Conservation (phyloP, 2,888 invertebrate genomes). For the Erebia aethiops region DNA sequence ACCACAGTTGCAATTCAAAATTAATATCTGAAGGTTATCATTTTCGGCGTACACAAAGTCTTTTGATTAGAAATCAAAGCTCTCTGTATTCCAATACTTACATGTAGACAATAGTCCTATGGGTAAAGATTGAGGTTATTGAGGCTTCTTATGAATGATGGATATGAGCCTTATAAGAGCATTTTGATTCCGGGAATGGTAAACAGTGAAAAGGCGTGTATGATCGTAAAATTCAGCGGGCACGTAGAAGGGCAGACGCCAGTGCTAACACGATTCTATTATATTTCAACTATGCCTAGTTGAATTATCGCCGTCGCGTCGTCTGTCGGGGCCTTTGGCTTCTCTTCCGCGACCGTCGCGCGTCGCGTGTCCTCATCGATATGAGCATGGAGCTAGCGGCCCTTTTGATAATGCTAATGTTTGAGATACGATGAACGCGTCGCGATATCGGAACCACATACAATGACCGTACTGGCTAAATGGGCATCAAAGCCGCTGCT, state of each 20-base stretch:
- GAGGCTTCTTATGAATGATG: constrained; percentile 16
- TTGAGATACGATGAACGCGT: constrained; percentile 64
- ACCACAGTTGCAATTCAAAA: neutral
- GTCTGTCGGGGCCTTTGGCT: constrained; percentile 72
- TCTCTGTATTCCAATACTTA: neutral
- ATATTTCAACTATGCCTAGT: constrained; percentile 74
- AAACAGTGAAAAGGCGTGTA: constrained; percentile 25
- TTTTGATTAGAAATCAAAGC: neutral
- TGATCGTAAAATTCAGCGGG: constrained; percentile 33
- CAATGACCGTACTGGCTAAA: constrained; percentile 70
- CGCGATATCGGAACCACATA: constrained; percentile 70
- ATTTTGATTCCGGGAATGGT: constrained; percentile 16
- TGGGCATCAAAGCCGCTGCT: constrained; percentile 61
- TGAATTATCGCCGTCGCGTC: constrained; percentile 73
- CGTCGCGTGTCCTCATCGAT: constrained; percentile 70
- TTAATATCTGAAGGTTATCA: neutral
- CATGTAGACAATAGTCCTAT: neutral
- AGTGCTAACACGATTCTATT: constrained; percentile 71
- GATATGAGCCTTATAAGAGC: constrained; percentile 16
- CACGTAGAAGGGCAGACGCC: constrained; percentile 59
- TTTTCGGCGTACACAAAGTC: neutral
- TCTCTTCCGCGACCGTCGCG: constrained; percentile 72
- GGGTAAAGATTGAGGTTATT: constrained; percentile 13
- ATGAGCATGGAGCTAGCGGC: constrained; percentile 75
- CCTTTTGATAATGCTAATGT: constrained; percentile 81